These are phyloP conservation scores for Lissonota sp. DNA, from an alignment of 2,888 invertebrate species.

Conservation along the genomic window DNA sequence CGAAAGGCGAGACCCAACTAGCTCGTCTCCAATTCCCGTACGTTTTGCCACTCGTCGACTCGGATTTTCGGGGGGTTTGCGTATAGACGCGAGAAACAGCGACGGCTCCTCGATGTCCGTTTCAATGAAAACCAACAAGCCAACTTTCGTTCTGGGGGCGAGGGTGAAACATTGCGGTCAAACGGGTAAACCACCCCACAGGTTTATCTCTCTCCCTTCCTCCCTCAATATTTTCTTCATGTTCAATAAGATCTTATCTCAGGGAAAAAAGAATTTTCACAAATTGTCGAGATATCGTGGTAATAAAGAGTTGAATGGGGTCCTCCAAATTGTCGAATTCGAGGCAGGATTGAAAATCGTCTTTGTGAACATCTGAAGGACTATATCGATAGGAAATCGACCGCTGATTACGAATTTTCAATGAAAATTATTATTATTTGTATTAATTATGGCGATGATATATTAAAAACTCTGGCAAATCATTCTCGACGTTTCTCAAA, in stretches of 20 bases:
- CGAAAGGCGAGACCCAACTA: constrained; percentile 45
- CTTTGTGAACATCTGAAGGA: no score
- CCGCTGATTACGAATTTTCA: no score
- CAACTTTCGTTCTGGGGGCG: constrained; percentile 34
- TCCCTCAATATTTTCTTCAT: background rate
- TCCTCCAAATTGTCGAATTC: background rate
- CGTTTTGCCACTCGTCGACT: constrained; percentile 43
- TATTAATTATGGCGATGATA: no score
- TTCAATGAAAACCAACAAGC: constrained; percentile 26
- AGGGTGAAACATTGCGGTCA: constrained; percentile 20
- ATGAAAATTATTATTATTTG: no score
- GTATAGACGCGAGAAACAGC: no score
- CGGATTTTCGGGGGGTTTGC: background rate
- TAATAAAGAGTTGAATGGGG: background rate
- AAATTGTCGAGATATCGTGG: background rate
- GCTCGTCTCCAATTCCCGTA: constrained; percentile 10
- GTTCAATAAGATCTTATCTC: constrained; percentile 5
- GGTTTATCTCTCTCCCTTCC: background rate
- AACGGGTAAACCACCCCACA: constrained; percentile 28
- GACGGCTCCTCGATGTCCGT: constrained; percentile 41
- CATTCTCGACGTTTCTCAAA: no score
- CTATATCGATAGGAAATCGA: no score
- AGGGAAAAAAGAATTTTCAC: constrained; percentile 14
- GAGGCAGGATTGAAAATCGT: no score
- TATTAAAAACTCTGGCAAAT: no score